Conservation (phyloP, 1,140 invertebrate species). For the Atopsyche davidsoni region DNA sequence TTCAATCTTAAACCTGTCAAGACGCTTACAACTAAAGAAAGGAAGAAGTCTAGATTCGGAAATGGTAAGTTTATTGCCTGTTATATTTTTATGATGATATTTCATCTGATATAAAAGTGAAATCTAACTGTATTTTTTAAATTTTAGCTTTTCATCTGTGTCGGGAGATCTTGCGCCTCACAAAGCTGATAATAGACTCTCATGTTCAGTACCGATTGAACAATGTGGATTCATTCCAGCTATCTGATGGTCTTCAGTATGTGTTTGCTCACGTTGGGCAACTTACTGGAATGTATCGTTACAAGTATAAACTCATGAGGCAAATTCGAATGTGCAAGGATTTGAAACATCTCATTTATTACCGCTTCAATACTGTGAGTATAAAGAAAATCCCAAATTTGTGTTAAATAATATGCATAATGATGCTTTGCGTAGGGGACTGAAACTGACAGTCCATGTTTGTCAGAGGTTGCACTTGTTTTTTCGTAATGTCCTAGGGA, state of each 20-base stretch:
- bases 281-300: conserved; percentile 99
- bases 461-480: too few species aligned
- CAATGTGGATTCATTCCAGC: conserved; percentile 98
- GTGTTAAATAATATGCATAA: too few species aligned
- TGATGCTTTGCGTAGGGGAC: too few species aligned
- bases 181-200: conserved; percentile 97
- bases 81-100: conserved; percentile 5
- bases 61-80: conserved; percentile 63
- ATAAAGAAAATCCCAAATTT: too few species aligned
- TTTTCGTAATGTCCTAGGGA: too few species aligned
- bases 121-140: conserved; percentile 5
- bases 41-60: conserved; percentile 98
- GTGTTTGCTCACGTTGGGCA: conserved; percentile 99
- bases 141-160: conserved; percentile 93
- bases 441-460: too few species aligned
- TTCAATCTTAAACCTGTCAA: conserved; percentile 99
- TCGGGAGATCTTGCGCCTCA: conserved; percentile 94
- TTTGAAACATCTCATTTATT: conserved; percentile 98
- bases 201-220: conserved; percentile 99
- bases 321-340: conserved; percentile 99
- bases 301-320: conserved; percentile 99
- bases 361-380: conserved; percentile 96
- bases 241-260: conserved; percentile 98
- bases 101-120: not conserved
- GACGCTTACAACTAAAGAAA: conserved; percentile 97